These are phyloP conservation scores for Helogale parvula DNA, from an alignment of 2,113 vertebrate genomes.

Conservation along the genomic window DNA sequence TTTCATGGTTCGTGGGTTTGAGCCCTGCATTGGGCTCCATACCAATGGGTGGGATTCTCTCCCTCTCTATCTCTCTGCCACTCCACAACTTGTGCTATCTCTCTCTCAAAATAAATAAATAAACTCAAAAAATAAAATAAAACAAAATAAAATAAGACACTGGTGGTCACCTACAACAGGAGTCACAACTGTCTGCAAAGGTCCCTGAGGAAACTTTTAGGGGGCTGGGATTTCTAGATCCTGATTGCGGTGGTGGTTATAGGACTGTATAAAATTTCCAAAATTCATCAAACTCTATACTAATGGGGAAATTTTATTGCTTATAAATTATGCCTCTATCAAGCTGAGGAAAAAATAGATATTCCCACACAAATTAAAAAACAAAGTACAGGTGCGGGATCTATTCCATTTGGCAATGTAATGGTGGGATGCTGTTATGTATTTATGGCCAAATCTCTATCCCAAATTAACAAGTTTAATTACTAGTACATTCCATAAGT, in stretches of 20 bases:
- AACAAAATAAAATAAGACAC: too few species aligned
- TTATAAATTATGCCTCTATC: not conserved
- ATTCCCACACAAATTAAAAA: not conserved
- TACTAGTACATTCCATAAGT: not conserved
- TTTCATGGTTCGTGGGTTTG: too few species aligned
- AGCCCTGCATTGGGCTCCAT: too few species aligned
- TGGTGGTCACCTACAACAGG: not conserved
- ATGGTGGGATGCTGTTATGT: not conserved
- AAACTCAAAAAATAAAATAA: too few species aligned
- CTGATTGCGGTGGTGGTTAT: not conserved
- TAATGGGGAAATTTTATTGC: not conserved
- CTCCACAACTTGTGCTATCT: too few species aligned
- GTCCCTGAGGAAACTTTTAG: not conserved
- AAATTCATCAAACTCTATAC: not conserved
- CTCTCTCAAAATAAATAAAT: too few species aligned
- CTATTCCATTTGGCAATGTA: not conserved
- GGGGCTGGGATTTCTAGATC: not conserved
- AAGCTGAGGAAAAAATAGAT: not conserved
- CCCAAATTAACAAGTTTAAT: not conserved
- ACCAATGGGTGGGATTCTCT: too few species aligned
- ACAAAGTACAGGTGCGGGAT: not conserved
- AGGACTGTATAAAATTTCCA: not conserved
- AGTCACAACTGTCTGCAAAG: not conserved
- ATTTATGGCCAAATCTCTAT: not conserved
- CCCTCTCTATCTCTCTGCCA: too few species aligned